These are phyloP conservation scores for Pseudorectes ferrugineus DNA, from an alignment of 2,113 vertebrate genomes.

Conservation along the genomic window DNA sequence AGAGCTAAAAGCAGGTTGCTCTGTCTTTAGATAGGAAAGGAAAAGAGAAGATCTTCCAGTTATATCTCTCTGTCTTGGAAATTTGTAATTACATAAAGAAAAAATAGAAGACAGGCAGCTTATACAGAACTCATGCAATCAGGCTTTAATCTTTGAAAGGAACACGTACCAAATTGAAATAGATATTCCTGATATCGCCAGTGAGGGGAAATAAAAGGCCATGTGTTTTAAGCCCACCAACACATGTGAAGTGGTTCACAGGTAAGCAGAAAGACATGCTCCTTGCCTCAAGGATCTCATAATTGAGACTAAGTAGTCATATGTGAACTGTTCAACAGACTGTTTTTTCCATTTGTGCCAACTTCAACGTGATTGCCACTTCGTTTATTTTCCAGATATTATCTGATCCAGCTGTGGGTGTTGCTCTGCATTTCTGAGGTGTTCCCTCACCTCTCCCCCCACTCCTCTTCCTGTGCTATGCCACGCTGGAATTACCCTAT, in stretches of 20 bases:
- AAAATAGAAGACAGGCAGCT: neutral
- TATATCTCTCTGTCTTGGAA: neutral
- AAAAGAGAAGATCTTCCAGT: neutral
- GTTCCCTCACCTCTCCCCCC: constrained; percentile 37
- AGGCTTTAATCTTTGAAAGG: neutral
- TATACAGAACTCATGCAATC: neutral
- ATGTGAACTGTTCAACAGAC: neutral
- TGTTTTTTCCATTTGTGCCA: neutral
- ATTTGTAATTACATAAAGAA: neutral
- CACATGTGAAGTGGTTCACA: rapidly evolving
- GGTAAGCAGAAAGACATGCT: neutral
- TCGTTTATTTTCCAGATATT: neutral
- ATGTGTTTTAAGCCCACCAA: neutral
- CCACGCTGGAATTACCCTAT: constrained; percentile 32
- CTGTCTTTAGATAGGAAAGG: neutral
- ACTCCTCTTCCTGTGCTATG: constrained; percentile 60
- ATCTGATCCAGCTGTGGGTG: constrained; percentile 43
- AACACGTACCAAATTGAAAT: neutral
- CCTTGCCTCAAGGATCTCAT: neutral
- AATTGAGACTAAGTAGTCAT: neutral
- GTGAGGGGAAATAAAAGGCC: neutral
- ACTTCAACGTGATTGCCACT: neutral
- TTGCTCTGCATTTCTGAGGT: constrained; percentile 46
- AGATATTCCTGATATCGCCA: neutral
- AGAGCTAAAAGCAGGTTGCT: neutral